A percentile compares a stretch with the other conserved stretches of the same genome.
Conservation (phyloP, 2,797 vertebrate genomes). For the Tokudaia tokunoshimensis region DNA sequence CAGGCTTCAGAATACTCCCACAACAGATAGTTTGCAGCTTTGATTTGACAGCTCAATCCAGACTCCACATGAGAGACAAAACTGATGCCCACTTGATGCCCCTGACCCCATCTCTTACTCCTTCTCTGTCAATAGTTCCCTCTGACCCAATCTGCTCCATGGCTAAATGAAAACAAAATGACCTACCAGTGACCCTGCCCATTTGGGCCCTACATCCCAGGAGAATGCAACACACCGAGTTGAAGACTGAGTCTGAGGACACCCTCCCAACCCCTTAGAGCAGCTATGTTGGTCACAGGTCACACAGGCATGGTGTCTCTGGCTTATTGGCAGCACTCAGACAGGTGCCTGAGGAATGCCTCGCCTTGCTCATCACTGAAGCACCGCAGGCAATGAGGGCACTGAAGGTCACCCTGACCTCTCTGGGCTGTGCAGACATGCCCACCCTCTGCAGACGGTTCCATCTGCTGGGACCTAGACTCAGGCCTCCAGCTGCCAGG, state of each 20-base stretch:
- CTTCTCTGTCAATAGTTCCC: background rate
- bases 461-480: constrained; percentile 70
- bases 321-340: constrained; percentile 91
- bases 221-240: background rate
- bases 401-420: constrained; percentile 92
- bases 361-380: constrained; percentile 90
- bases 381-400: constrained; percentile 92
- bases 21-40: background rate
- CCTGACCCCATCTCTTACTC: background rate
- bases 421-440: constrained; percentile 63
- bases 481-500: constrained; percentile 76
- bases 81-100: background rate
- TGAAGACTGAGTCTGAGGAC: background rate
- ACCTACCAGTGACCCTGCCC: rapidly evolving
- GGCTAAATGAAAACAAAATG: background rate
- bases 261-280: too few relatives aligned
- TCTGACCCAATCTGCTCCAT: background rate
- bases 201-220: too few relatives aligned
- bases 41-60: background rate
- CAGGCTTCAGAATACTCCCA: background rate
- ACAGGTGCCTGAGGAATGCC: constrained; percentile 93
- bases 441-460: constrained; percentile 30
- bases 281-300: background rate
- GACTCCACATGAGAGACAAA: background rate
- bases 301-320: too few relatives aligned